phyloP scores from a whole-genome alignment of 2,888 invertebrate species.

The Lithophane semibrunnea region DNA sequence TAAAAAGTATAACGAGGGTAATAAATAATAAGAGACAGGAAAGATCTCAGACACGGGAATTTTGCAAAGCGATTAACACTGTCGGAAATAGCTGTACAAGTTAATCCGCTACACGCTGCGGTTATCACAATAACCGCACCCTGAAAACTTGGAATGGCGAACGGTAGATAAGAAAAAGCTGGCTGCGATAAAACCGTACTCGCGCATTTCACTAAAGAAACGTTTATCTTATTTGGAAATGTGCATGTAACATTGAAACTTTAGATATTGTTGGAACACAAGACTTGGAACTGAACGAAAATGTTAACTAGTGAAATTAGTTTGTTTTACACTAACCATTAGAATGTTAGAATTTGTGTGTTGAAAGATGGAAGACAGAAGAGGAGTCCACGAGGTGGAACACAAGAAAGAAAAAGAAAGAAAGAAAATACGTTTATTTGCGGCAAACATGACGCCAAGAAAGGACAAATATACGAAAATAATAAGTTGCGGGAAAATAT shows the following conservation, averaged over 20 bases:
- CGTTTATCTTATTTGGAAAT: slow-evolving; percentile 62
- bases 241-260: slow-evolving; percentile 56
- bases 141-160: slow-evolving; percentile 74
- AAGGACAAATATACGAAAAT: too few species aligned
- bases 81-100: slow-evolving; percentile 10
- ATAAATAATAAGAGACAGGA: background rate
- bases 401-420: too few species aligned
- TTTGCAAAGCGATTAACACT: background rate
- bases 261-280: slow-evolving; percentile 40
- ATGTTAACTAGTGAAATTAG: slow-evolving; percentile 7
- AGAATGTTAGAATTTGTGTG: background rate
- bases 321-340: background rate
- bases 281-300: slow-evolving; percentile 11
- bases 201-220: slow-evolving; percentile 74
- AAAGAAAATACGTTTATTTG: too few species aligned
- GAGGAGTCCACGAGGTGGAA: too few species aligned
- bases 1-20: background rate
- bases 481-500: too few species aligned
- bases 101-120: slow-evolving; percentile 48
- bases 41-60: background rate
- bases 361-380: background rate
- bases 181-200: slow-evolving; percentile 74
- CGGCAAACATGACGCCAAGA: too few species aligned
- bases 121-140: slow-evolving; percentile 58
- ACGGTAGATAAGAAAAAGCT: slow-evolving; percentile 80